phyloP scores from a whole-genome alignment of 1,140 invertebrate species.

The Leptopilina boulardi region DNA sequence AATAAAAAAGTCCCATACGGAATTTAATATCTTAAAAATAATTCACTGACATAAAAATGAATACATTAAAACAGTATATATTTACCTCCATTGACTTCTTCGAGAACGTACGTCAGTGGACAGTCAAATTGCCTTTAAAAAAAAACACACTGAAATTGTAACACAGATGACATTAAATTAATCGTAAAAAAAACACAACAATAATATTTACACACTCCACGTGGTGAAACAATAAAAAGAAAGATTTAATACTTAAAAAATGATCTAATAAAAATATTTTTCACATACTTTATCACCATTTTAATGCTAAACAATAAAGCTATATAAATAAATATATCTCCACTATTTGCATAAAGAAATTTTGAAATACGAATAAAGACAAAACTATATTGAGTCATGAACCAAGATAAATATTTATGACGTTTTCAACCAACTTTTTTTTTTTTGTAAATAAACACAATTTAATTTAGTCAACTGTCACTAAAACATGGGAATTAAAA shows the following conservation, averaged over 20 bases:
- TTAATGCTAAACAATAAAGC: neutral
- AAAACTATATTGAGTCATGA: too few relatives aligned
- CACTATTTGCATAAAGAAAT: too few relatives aligned
- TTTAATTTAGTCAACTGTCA: too few relatives aligned
- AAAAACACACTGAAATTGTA: neutral
- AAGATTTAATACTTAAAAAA: too few relatives aligned
- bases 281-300: neutral
- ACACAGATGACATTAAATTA: neutral
- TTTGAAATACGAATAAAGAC: too few relatives aligned
- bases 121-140: neutral
- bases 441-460: too few relatives aligned
- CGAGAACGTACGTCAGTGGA: conserved; percentile 7
- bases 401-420: too few relatives aligned
- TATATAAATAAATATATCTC: too few relatives aligned
- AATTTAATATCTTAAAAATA: too few relatives aligned
- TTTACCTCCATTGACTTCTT: conserved; percentile 22
- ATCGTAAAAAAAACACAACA: neutral
- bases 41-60: neutral
- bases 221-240: neutral
- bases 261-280: neutral
- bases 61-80: neutral
- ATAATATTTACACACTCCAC: too few relatives aligned
- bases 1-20: too few relatives aligned
- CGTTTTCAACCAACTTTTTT: too few relatives aligned
- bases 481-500: neutral